Conservation (phyloP, 2,888 invertebrate species). For the Sisyra nigra region DNA sequence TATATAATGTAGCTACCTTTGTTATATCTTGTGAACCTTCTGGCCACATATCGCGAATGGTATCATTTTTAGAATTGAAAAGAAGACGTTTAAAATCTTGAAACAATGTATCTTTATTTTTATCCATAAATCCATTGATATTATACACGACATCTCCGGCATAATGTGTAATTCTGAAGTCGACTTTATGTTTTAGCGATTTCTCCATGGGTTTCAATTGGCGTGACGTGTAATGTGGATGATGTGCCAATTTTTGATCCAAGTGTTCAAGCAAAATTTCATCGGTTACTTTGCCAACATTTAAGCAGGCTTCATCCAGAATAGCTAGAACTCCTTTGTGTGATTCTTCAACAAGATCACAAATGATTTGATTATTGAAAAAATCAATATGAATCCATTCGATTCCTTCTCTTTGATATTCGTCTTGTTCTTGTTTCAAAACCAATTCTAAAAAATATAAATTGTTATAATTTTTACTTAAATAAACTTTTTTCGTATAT, state of each 20-base stretch:
- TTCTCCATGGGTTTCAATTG: constrained; percentile 72
- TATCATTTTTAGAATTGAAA: constrained; percentile 62
- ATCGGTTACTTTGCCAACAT: constrained; percentile 80
- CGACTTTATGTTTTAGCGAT: constrained; percentile 55
- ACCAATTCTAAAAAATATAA: constrained; percentile 58
- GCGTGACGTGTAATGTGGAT: constrained; percentile 82
- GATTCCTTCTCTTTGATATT: constrained; percentile 89
- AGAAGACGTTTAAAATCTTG: constrained; percentile 92
- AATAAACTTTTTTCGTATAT: not conserved
- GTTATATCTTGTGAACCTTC: constrained; percentile 85
- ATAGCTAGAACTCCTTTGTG: constrained; percentile 83
- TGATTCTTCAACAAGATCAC: constrained; percentile 86
- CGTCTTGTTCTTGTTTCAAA: constrained; percentile 95
- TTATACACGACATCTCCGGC: constrained; percentile 93
- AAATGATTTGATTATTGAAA: constrained; percentile 94
- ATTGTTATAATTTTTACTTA: not conserved
- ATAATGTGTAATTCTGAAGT: constrained; percentile 85
- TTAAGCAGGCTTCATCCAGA: constrained; percentile 94
- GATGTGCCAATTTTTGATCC: constrained; percentile 72
- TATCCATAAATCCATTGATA: constrained; percentile 84
- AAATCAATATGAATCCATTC: constrained; percentile 90
- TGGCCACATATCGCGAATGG: constrained; percentile 86
- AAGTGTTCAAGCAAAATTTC: constrained; percentile 80
- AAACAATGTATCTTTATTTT: constrained; percentile 92
- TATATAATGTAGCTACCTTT: constrained; percentile 36